Percentiles rank a stretch among this genome's conserved stretches.
These are phyloP conservation scores for Barbus barbus DNA, from an alignment of 2,113 vertebrate species.

Conservation along the genomic window DNA sequence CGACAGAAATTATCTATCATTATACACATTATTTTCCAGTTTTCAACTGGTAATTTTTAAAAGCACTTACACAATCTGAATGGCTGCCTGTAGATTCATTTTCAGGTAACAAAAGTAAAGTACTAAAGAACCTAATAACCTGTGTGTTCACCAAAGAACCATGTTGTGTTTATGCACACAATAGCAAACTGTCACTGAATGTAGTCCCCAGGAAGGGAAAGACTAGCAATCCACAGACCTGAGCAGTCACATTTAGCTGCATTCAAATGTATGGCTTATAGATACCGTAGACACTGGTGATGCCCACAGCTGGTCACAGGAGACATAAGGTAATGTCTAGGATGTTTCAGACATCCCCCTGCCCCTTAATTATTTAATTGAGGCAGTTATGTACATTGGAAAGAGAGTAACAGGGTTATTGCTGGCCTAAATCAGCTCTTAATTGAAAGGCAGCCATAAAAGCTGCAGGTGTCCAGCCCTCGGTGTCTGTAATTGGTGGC, in stretches of 20 bases:
- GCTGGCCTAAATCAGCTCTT: conserved; percentile 59
- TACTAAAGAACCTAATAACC: not conserved
- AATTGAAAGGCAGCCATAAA: conserved; percentile 67
- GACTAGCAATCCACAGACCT: not conserved
- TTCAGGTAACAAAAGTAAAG: not conserved
- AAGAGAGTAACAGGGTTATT: conserved; percentile 57
- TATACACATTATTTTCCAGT: not conserved
- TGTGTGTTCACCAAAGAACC: not conserved
- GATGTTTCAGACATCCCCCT: conserved; percentile 21
- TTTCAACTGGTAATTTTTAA: not conserved
- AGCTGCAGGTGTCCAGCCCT: conserved; percentile 60
- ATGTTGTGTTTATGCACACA: not conserved
- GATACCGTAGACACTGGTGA: conserved; percentile 1
- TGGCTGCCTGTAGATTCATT: not conserved
- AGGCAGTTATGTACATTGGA: conserved; percentile 51
- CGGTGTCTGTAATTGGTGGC: conserved; percentile 56
- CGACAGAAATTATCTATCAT: not conserved
- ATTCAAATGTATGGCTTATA: conserved; percentile 1
- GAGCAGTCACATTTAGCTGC: not conserved
- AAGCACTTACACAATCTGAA: not conserved
- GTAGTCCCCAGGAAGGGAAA: not conserved
- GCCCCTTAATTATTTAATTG: conserved; percentile 50
- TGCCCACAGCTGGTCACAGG: conserved; percentile 9
- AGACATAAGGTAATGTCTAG: conserved; percentile 27
- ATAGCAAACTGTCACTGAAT: not conserved